A percentile compares a stretch with the other conserved stretches of the same genome.
These are phyloP conservation scores for Callinectes sapidus DNA, from an alignment of 2,888 invertebrate species.

Conservation along the genomic window DNA sequence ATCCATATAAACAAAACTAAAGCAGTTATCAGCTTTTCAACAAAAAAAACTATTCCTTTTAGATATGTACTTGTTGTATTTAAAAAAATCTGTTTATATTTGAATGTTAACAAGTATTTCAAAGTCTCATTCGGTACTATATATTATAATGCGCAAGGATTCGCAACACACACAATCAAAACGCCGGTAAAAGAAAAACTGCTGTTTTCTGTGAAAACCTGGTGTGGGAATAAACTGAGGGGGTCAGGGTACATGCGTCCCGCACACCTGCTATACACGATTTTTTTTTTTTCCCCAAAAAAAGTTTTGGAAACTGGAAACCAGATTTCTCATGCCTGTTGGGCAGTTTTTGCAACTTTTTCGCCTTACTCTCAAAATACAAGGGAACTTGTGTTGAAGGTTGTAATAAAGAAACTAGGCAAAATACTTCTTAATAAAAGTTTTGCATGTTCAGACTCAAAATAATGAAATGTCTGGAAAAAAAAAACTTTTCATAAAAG, in stretches of 20 bases:
- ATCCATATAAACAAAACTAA: background rate
- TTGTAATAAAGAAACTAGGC: background rate
- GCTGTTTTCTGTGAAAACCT: background rate
- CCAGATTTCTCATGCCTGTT: background rate
- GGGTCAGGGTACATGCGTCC: background rate
- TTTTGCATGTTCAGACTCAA: background rate
- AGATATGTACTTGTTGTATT: too few relatives aligned
- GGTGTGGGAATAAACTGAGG: background rate
- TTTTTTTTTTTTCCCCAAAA: background rate
- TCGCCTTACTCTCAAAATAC: background rate
- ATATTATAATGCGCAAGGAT: background rate
- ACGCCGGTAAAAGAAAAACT: background rate
- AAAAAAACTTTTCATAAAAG: background rate
- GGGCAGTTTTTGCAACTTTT: background rate
- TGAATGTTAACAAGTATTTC: background rate
- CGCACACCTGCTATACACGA: constrained; percentile 5
- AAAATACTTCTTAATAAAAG: background rate
- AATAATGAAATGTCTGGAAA: background rate
- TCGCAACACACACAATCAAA: background rate
- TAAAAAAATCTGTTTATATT: background rate
- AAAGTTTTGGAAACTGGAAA: background rate
- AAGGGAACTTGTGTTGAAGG: background rate
- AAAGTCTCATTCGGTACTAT: background rate
- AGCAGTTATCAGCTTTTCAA: background rate
- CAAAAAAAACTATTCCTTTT: background rate